phyloP scores from a whole-genome alignment of 2,797 vertebrate species.

The Alectoris magna region DNA sequence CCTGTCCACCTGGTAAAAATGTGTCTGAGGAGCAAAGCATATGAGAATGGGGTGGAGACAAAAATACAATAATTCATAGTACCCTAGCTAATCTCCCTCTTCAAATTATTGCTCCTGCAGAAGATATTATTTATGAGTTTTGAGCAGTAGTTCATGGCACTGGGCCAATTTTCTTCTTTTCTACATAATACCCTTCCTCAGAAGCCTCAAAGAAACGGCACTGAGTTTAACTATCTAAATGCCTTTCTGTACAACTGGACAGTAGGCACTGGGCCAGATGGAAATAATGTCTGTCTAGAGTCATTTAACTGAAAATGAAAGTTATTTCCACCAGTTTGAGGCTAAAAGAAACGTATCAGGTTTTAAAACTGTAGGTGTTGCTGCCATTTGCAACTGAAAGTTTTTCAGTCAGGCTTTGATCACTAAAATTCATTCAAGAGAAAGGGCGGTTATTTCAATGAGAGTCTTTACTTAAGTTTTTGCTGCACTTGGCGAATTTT shows the following conservation, averaged over 20 bases:
- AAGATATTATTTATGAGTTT: conserved; percentile 44
- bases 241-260: neutral
- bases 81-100: conserved; percentile 3
- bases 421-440: neutral
- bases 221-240: conserved; percentile 9
- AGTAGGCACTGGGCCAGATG: neutral
- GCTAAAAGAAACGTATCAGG: neutral
- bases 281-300: conserved; percentile 14
- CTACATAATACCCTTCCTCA: neutral
- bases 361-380: neutral
- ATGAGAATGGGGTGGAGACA: conserved; percentile 9
- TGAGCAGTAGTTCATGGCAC: conserved; percentile 5
- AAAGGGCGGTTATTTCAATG: neutral
- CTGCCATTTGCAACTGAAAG: neutral
- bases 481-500: neutral
- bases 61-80: conserved; percentile 43
- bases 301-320: conserved; percentile 29
- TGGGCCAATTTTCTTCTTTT: conserved; percentile 35
- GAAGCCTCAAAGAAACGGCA: conserved; percentile 31
- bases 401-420: neutral
- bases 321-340: neutral
- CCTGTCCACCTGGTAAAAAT: conserved; percentile 46
- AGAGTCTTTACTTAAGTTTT: neutral
- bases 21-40: conserved; percentile 29
- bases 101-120: conserved; percentile 28